Base-by-base conservation (phyloP, 2,888 invertebrate species). In the Limnephilus rhombicus region DNA sequence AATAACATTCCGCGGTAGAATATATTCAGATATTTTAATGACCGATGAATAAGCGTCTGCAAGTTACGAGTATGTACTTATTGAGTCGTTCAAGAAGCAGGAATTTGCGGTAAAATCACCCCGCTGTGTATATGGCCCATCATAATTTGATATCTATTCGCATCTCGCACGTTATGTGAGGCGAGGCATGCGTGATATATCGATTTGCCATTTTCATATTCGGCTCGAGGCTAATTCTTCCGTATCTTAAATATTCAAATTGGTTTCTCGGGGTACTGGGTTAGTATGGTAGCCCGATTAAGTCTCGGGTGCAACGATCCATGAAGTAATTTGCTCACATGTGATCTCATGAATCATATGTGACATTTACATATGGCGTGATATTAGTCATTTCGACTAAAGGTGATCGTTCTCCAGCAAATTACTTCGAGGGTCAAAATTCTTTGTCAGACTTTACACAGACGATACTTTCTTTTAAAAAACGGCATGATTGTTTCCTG, bases 221-320 rank as follows among this genome's bases (percentile, higher is more conserved):
- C 24, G 53, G 85, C 90, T 85, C 53, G 68, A 90, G 90, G 90
- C 49, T 90, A 80, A 85, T 41, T 85, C 85, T 53, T 29, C 85
- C 85, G 85, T 45, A 45, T 80, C n/a, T 29, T 13, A 89, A 68
- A 89, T 81, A 89, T 91, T 86, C 68, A 91, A 91, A 91, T 89
- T 49, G 86, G 83, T 85, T 83, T 85, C 80, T 53, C 82, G 89
- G 83, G 89, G 91, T 89, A 89, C 83, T 91, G 89, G 90, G 90
- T 92, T 85, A 92, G 90, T 92, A 45, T 81, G 83, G 49, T 92
- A 91, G 83, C 91, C 91, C 45, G 68, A 68, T 80, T 80, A 85
- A 80, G 85, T 85, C 85, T 85, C 41, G 82, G 53, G 91, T 41
- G 80, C 87, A 91, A 87, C 87, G 91, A 87, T 91, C 91, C 82